phyloP scores from a whole-genome alignment of 2,888 invertebrate species.

The Poecilobothrus nobilitatus region DNA sequence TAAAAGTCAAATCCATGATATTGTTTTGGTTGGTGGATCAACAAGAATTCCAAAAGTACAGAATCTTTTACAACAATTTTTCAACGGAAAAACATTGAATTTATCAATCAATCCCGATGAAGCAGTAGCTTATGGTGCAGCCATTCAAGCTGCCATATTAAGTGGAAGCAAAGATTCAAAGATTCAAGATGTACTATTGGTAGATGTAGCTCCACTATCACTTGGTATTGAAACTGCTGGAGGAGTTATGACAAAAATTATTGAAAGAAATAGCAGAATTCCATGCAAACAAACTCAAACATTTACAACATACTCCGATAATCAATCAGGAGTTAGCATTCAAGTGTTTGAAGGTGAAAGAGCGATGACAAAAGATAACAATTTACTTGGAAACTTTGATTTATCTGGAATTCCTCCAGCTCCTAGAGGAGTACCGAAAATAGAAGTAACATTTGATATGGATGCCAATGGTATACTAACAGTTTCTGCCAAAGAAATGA shows the following conservation, averaged over 20 bases:
- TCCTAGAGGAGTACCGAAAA: conserved; percentile 76
- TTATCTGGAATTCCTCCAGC: conserved; percentile 89
- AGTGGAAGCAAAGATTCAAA: conserved; percentile 59
- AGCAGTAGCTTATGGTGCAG: conserved; percentile 70
- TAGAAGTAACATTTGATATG: conserved; percentile 68
- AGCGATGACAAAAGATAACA: conserved; percentile 89
- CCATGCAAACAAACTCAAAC: conserved; percentile 64
- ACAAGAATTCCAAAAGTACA: conserved; percentile 74
- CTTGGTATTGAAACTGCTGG: conserved; percentile 71
- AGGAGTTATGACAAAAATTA: conserved; percentile 69
- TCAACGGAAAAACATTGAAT: conserved; percentile 62
- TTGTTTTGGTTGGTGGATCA: conserved; percentile 74
- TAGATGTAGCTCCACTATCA: conserved; percentile 60
- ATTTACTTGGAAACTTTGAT: conserved; percentile 90
- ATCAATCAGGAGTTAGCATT: conserved; percentile 67
- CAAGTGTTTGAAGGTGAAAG: conserved; percentile 69
- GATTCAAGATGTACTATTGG: conserved; percentile 64
- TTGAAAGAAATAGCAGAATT: conserved; percentile 62
- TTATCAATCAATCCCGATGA: conserved; percentile 71
- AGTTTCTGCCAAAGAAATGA: conserved; percentile 64
- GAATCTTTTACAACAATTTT: conserved; percentile 63
- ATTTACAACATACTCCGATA: conserved; percentile 74
- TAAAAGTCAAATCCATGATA: conserved; percentile 63
- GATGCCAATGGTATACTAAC: conserved; percentile 92
- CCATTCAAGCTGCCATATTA: conserved; percentile 63